These are phyloP conservation scores for Tetranychus urticae DNA, from an alignment of 1,140 invertebrate species.

Conservation along the genomic window DNA sequence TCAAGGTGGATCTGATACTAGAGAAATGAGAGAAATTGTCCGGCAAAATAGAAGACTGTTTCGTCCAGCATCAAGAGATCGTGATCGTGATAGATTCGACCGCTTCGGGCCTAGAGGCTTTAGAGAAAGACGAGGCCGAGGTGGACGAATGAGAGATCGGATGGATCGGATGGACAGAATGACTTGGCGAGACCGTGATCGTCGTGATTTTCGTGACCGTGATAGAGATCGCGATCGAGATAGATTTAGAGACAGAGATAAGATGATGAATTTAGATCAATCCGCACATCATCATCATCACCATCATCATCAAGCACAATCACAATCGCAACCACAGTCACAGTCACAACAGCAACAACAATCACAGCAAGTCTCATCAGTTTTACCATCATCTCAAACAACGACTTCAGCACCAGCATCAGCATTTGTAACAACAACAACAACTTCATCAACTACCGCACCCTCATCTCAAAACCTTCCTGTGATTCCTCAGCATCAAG, in stretches of 20 bases:
- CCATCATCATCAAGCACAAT: background rate
- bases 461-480: background rate
- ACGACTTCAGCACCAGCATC: background rate
- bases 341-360: background rate
- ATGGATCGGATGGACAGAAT: background rate
- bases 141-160: background rate
- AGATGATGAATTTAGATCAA: background rate
- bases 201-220: background rate
- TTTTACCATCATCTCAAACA: background rate
- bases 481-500: background rate
- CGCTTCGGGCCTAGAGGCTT: background rate
- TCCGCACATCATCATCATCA: background rate
- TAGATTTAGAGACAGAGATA: background rate
- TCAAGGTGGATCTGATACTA: background rate
- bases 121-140: background rate
- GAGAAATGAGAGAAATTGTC: background rate
- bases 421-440: background rate
- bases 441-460: background rate
- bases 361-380: background rate
- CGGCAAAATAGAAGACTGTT: background rate
- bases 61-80: background rate
- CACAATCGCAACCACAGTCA: background rate
- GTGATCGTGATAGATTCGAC: background rate
- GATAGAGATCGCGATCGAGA: conserved; percentile 2
- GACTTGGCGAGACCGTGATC: background rate